Conservation (phyloP, 2,113 vertebrate species). For the Triplophysa siluroides region DNA sequence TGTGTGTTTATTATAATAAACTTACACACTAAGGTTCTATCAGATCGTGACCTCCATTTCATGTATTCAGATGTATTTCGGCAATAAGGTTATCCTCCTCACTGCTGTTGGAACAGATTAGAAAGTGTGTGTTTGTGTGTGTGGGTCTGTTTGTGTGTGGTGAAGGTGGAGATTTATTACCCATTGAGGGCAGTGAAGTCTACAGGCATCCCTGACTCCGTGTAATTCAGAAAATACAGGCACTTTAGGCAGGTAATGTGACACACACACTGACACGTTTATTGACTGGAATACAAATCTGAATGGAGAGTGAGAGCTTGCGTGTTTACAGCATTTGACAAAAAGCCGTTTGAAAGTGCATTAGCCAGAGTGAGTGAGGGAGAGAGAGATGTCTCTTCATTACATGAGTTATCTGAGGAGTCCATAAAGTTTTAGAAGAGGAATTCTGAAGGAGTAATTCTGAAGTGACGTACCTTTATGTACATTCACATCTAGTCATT, state of each 20-base stretch:
- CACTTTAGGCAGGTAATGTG: conserved; percentile 8
- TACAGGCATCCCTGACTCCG: conserved; percentile 4
- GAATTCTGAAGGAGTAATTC: no score
- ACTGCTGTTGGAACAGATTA: not conserved
- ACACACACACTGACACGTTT: conserved; percentile 4
- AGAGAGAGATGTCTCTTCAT: conserved; percentile 7
- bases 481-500: no score
- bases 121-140: not conserved
- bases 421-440: conserved; percentile 7
- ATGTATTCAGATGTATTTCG: not conserved
- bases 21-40: not conserved
- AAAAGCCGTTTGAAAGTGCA: conserved; percentile 8
- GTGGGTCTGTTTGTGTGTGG: not conserved
- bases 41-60: not conserved
- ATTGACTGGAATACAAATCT: not conserved
- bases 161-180: conserved; percentile 23
- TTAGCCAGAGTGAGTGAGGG: not conserved
- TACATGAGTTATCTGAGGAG: not conserved
- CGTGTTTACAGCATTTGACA: conserved; percentile 15
- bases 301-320: conserved; percentile 6
- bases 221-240: conserved; percentile 13
- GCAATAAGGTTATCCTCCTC: conserved; percentile 5
- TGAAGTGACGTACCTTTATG: not conserved
- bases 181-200: not conserved
- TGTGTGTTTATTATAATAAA: not conserved